These are phyloP conservation scores for Platypus cylindrus DNA, from an alignment of 2,888 invertebrate genomes.

Conservation along the genomic window DNA sequence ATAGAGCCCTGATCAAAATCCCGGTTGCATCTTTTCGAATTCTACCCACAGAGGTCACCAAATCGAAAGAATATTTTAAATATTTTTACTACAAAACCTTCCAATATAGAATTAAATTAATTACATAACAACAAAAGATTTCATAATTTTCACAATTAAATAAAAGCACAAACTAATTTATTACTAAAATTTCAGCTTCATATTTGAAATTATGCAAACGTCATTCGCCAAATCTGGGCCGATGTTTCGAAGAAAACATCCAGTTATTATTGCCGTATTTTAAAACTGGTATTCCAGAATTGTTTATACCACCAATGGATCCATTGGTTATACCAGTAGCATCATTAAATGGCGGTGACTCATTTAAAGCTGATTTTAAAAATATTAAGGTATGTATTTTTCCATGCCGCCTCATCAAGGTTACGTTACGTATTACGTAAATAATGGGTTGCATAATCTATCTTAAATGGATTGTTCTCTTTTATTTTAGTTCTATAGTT, in stretches of 20 bases:
- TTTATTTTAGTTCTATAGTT: neutral
- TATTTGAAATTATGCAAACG: conserved; percentile 53
- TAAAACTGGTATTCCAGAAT: conserved; percentile 47
- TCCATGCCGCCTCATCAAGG: too few relatives aligned
- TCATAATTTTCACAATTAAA: too few relatives aligned
- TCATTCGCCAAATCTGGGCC: conserved; percentile 45
- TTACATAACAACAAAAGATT: too few relatives aligned
- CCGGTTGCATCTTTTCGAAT: too few relatives aligned
- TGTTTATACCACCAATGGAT: conserved; percentile 53
- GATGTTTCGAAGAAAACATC: conserved; percentile 46
- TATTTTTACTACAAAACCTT: too few relatives aligned
- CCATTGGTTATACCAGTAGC: conserved; percentile 54
- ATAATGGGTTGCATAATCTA: too few relatives aligned
- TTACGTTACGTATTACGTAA: too few relatives aligned
- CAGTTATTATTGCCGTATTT: conserved; percentile 45
- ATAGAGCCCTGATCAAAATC: too few relatives aligned
- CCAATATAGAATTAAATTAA: too few relatives aligned
- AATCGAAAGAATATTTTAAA: too few relatives aligned
- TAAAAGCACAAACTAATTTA: too few relatives aligned
- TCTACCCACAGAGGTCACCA: too few relatives aligned
- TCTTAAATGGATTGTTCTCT: neutral
- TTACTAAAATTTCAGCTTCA: conserved; percentile 46
- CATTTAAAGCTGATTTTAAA: conserved; percentile 19
- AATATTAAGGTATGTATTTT: conserved; percentile 14
- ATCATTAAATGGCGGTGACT: conserved; percentile 44